phyloP scores from a whole-genome alignment of 2,888 invertebrate species.

The Drosophila mimica region DNA sequence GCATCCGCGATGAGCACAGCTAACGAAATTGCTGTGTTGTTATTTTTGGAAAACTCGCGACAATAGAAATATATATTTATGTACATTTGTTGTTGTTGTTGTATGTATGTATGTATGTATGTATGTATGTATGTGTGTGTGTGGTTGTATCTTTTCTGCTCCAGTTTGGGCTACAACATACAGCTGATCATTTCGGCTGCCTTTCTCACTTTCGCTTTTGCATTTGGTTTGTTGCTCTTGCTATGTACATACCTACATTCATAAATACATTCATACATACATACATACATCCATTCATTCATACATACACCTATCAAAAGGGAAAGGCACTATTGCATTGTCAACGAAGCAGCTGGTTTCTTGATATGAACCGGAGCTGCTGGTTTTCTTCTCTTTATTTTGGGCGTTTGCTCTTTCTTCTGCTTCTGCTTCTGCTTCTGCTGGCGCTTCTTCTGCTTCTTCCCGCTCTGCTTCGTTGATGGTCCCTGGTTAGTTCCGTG shows the following conservation, averaged over 20 bases:
- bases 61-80: not conserved
- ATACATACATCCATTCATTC: not conserved
- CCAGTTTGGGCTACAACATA: slow-evolving; percentile 3
- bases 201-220: slow-evolving; percentile 56
- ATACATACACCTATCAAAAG: slow-evolving; percentile 29
- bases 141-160: slow-evolving; percentile 9
- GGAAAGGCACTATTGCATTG: slow-evolving; percentile 48
- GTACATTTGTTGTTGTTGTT: too few relatives aligned
- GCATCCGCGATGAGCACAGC: slow-evolving; percentile 9
- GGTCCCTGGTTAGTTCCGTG: slow-evolving; percentile 15
- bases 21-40: slow-evolving; percentile 8
- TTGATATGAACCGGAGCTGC: slow-evolving; percentile 11
- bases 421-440: slow-evolving; percentile 1
- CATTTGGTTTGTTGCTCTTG: slow-evolving; percentile 29
- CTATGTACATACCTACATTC: not conserved
- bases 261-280: not conserved
- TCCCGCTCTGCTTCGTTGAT: not conserved
- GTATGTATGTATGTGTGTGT: not conserved
- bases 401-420: not conserved
- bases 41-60: slow-evolving; percentile 42
- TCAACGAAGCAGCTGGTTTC: slow-evolving; percentile 23
- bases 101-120: not conserved
- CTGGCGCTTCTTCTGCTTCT: slow-evolving; percentile 1
- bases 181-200: slow-evolving; percentile 24
- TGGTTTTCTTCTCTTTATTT: slow-evolving; percentile 1